These are phyloP conservation scores for Cebidichthys violaceus DNA, from an alignment of 2,113 vertebrate species.

Conservation along the genomic window DNA sequence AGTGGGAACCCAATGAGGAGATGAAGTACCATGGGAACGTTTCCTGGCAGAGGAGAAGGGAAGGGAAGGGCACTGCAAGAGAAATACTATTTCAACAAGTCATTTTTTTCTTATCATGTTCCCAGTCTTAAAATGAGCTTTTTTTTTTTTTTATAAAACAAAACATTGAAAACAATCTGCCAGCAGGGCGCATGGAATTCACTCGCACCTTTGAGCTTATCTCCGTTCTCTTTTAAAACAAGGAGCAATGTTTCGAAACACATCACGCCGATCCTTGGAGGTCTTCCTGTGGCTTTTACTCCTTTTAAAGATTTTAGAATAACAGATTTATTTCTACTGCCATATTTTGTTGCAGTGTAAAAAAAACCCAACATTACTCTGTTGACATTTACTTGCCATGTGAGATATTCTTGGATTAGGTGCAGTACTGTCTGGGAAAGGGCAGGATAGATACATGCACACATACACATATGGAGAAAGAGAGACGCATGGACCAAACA, in stretches of 20 bases:
- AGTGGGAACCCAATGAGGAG: slow-evolving; percentile 68
- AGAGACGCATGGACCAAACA: background rate
- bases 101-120: slow-evolving; percentile 25
- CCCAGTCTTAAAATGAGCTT: slow-evolving; percentile 13
- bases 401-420: slow-evolving; percentile 47
- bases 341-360: slow-evolving; percentile 20
- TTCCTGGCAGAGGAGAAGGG: slow-evolving; percentile 46
- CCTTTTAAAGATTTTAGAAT: slow-evolving; percentile 26
- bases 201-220: slow-evolving; percentile 22
- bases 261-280: background rate
- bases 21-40: slow-evolving; percentile 66
- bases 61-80: slow-evolving; percentile 37
- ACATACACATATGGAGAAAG: background rate
- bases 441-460: slow-evolving; percentile 25
- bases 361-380: slow-evolving; percentile 31
- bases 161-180: slow-evolving; percentile 43
- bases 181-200: background rate
- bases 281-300: slow-evolving; percentile 27
- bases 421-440: slow-evolving; percentile 51
- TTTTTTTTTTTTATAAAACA: slow-evolving; percentile 6
- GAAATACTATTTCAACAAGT: slow-evolving; percentile 24
- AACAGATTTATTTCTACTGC: slow-evolving; percentile 33
- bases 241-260: slow-evolving; percentile 14
- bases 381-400: slow-evolving; percentile 51
- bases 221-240: slow-evolving; percentile 26